Evolutionary conservation across 2,888 invertebrate species (phyloP), one percentile per base, ranked within the genome.

Genomic region (Bellardia pandia): DNA sequence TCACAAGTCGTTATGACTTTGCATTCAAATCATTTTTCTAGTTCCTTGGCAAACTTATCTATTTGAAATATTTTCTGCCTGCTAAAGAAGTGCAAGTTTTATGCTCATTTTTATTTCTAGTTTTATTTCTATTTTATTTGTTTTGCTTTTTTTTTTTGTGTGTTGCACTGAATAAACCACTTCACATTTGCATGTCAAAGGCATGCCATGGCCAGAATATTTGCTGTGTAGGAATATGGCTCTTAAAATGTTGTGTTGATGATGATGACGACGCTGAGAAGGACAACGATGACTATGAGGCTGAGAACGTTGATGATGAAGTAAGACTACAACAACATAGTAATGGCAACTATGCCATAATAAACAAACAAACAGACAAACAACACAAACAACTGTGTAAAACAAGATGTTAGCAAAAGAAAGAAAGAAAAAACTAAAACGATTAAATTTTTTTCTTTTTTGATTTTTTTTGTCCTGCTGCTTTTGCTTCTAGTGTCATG

Each of bases 401-500:
- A 45, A 66, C 42, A 66, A 66, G 11, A 23, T 66, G 11, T 7
- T 23, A 23, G 23, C 23, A 23, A 23, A 23, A 23, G 23, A 23
- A 64, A 40, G 40, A 64, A 58, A 62, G 3, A 40, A 30, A 9
- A 72, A 80, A 60, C 48, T 37, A 6, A 66, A 48, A 72, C 13
- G 33, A 33, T 79, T 23, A 23, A 23, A 62, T 33, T 62, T 53
- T 37, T 74, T 60, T 62, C 45, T 40, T 14, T 51, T 62, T 9
- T 5, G 42, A 4, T 45, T 13, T 1, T 45, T 30, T 62, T 77
- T 81, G 84, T 48, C 64, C 53, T 68, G 78, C 72, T 78, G 69
- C 42, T 69, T 85, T 81, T 71, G 75, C 81, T 89, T 89, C 90
- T 89, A 91, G 90, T 91, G 90, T 90, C 91, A 89, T 90, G 88